Evolutionary conservation across 2,797 vertebrate species (phyloP), one percentile per base, ranked within the genome.

Genomic region (Sternarchorhynchus goeldii): DNA sequence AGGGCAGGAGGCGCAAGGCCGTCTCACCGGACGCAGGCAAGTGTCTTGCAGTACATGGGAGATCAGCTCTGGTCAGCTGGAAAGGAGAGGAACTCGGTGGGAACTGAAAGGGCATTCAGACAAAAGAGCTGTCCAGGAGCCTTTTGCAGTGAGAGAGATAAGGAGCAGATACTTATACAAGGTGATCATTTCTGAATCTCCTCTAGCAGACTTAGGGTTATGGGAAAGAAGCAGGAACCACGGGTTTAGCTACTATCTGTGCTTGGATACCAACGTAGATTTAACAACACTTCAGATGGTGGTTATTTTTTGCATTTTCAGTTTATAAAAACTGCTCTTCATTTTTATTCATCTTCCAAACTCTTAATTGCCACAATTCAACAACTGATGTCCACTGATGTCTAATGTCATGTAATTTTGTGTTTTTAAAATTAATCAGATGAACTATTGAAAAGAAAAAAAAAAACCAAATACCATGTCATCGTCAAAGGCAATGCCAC

Each of bases 121-220:
- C 32, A 67, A 8, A 45, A 58, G 20, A 6, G 21, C 21, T 18
- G 21, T 67, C 10, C 39, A n/a, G 53, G 18, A 34, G 39, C 32
- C 3, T 31, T 36, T 14, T 18, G 31, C 63, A 67, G 21, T 7
- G 21, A 7, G 34, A 6, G 36, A 45, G 64, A 34, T 67, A 58
- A 67, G 64, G n/a, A 14, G 6, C 10, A 59, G 21, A 76, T 68
- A 21, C 10, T 50, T 59, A 76, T 45, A 6, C 4, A 57, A 66
- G n/a, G 2, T 68, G 55, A 76, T 25, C 18, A 10, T 75, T 31
- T 55, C 50, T 16, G 36, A 45, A 58, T 62, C 20, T 14, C 55
- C 63, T 41, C 32, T 34, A 41, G 62, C 56, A 63, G 32, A 25
- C 36, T 31, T 57, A 17, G 25, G 29, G 16, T 5, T 64, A 16